Base-by-base conservation (phyloP, 2,797 vertebrate genomes). In the Psittacula echo region DNA sequence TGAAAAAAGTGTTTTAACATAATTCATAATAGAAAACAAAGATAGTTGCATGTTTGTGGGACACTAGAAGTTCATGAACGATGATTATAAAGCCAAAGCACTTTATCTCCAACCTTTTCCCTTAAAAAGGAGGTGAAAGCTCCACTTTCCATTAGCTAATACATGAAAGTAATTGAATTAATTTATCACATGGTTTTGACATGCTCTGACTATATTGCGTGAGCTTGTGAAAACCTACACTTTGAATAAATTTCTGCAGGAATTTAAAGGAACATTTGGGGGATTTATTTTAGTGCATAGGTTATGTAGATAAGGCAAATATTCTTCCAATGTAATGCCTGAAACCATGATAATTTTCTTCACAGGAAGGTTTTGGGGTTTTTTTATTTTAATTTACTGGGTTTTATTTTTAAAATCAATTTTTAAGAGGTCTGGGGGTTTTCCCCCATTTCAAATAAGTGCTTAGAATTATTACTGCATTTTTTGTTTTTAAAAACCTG, bases 1-100 rank as follows among this genome's bases (percentile, higher is more conserved):
- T 72, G 85, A 89, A 96, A 97, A 74, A 97, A 94, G 86, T 96
- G 93, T 97, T 97, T 96, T 96, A 96, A 95, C 95, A 86, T 88
- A 90, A 16, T 92, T 94, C 83, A 10, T 95, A 71, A 88, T 88
- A 87, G 83, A 93, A 92, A 95, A 71, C 39, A 62, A 82, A 30
- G 53, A 76, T 65, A 95, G 89, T 47, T 97, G 95, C 96, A 94
- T 96, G 91, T 71, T 87, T 93, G 32, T 96, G 85, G 90, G 87
- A 62, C 64, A 24, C 75, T 51, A 96, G 93, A 95, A 96, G 45
- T 81, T 92, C 71, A 60, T 90, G 19, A 94, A 93, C 13, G 26
- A 85, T 96, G 79, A 79, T 94, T 97, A 83, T 92, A 67, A 94
- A 95, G 41, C 87, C 86, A 85, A 85, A 91, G 29, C 48, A 37